These are phyloP conservation scores for Orussus abietinus DNA, from an alignment of 1,140 invertebrate species.

Conservation along the genomic window DNA sequence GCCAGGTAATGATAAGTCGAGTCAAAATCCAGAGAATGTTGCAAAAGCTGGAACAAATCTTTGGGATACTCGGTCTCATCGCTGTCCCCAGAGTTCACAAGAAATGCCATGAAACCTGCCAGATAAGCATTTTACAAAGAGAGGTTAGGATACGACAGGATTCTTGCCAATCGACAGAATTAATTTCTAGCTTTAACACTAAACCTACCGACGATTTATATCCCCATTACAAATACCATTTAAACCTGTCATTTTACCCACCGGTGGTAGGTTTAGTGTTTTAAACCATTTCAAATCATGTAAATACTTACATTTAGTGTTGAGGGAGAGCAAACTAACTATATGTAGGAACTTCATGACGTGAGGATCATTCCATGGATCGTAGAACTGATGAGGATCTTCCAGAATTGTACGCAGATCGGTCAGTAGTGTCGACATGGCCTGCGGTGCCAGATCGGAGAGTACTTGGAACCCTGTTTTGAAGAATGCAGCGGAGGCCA, in stretches of 20 bases:
- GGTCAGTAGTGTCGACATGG: slow-evolving; percentile 40
- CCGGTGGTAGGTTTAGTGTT: too few species aligned
- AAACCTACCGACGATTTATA: too few species aligned
- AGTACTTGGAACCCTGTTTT: slow-evolving; percentile 32
- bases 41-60: slow-evolving; percentile 38
- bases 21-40: slow-evolving; percentile 31
- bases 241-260: too few species aligned
- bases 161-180: too few species aligned
- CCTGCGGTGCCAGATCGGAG: slow-evolving; percentile 35
- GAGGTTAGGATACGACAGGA: too few species aligned
- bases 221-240: too few species aligned
- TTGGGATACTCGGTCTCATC: slow-evolving; percentile 34
- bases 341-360: slow-evolving; percentile 40
- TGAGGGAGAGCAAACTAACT: slow-evolving; percentile 41
- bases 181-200: too few species aligned
- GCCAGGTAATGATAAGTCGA: slow-evolving; percentile 43
- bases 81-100: slow-evolving; percentile 19
- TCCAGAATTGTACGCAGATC: slow-evolving; percentile 37
- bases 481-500: slow-evolving; percentile 39
- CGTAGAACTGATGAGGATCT: slow-evolving; percentile 34
- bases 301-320: slow-evolving; percentile 40
- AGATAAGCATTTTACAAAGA: background rate
- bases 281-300: too few species aligned
- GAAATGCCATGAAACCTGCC: slow-evolving; percentile 42
- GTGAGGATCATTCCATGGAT: slow-evolving; percentile 40